A percentile compares a stretch with the other conserved stretches of the same genome.
Conservation (phyloP, 2,888 invertebrate species). For the Volucella bombylans region DNA sequence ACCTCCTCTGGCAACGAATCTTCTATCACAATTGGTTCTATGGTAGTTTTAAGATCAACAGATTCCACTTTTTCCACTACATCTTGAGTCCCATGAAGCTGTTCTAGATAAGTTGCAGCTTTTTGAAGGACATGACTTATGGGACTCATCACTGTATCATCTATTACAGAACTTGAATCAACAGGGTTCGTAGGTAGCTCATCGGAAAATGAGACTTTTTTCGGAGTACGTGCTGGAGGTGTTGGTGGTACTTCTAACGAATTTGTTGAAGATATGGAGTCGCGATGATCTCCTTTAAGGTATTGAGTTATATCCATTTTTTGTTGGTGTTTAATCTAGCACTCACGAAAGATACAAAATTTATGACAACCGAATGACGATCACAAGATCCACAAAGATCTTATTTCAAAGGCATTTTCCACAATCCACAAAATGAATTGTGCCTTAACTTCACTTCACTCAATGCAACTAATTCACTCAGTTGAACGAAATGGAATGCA, state of each 20-base stretch:
- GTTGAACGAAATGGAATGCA: conserved; percentile 55
- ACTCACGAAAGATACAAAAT: conserved; percentile 15
- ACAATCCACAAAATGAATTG: conserved; percentile 46
- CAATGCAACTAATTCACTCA: conserved; percentile 41
- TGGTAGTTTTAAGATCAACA: neutral
- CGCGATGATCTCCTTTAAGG: conserved; percentile 77
- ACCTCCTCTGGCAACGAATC: conserved; percentile 10
- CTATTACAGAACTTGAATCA: neutral
- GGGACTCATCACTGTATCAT: conserved; percentile 24
- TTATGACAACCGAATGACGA: conserved; percentile 46
- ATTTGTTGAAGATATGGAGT: conserved; percentile 80
- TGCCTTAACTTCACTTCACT: too few relatives aligned
- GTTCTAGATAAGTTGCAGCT: conserved; percentile 80
- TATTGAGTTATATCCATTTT: conserved; percentile 50
- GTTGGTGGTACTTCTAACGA: conserved; percentile 79
- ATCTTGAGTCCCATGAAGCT: conserved; percentile 77
- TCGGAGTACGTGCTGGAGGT: conserved; percentile 80
- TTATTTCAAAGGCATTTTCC: conserved; percentile 44
- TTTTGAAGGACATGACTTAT: conserved; percentile 79
- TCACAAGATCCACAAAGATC: conserved; percentile 24
- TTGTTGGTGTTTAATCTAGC: conserved; percentile 9
- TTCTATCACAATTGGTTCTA: conserved; percentile 63
- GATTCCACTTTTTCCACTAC: conserved; percentile 6
- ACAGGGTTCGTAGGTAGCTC: conserved; percentile 77
- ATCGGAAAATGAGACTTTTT: conserved; percentile 82